phyloP scores from a whole-genome alignment of 2,888 invertebrate genomes.

The Lasioglossum morio region DNA sequence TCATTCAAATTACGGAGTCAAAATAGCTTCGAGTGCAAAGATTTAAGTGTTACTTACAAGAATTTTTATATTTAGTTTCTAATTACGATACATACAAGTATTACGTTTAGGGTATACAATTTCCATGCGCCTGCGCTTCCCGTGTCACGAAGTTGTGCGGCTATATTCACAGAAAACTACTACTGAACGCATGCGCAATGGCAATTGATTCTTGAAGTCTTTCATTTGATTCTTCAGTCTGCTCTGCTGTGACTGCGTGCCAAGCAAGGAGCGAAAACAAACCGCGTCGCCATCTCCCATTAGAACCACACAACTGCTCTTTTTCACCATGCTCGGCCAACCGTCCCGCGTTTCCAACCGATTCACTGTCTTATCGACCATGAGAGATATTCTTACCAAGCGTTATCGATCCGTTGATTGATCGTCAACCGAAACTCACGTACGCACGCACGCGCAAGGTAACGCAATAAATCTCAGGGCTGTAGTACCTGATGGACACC shows the following conservation, averaged over 20 bases:
- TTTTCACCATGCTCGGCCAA: slow-evolving; percentile 47
- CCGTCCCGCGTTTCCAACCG: slow-evolving; percentile 7
- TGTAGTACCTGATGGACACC: background rate
- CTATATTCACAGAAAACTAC: background rate
- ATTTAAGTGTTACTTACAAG: background rate
- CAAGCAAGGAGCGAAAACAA: slow-evolving; percentile 64
- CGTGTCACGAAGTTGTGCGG: background rate
- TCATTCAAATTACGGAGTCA: background rate
- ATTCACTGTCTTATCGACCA: slow-evolving; percentile 67
- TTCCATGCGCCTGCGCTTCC: background rate
- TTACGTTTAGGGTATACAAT: background rate
- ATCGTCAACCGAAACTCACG: background rate
- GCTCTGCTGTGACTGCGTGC: slow-evolving; percentile 12
- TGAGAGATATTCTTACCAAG: background rate
- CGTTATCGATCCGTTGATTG: slow-evolving; percentile 7
- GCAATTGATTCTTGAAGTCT: background rate
- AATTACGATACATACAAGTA: background rate
- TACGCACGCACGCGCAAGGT: background rate
- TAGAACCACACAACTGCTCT: slow-evolving; percentile 60
- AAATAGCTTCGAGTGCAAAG: background rate
- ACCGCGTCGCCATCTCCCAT: slow-evolving; percentile 73
- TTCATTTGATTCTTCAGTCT: background rate
- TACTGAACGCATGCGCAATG: background rate
- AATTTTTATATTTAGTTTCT: background rate
- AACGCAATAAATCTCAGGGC: background rate